Evolutionary conservation across 2,888 invertebrate species (phyloP).

Genomic region (Phortica magna): DNA sequence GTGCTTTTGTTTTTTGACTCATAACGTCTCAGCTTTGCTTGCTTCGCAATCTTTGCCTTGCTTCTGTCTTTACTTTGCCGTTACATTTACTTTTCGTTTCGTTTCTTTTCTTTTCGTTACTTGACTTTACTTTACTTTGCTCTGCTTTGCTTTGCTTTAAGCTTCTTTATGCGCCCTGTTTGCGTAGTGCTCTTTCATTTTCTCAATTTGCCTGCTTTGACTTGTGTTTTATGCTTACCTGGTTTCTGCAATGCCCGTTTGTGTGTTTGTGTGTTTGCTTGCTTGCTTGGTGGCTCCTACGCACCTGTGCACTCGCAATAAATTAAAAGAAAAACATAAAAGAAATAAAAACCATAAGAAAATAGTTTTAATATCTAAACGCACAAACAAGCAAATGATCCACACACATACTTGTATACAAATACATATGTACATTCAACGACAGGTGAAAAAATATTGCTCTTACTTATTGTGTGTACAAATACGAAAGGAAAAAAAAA

Average conservation of each 20-base stretch:
- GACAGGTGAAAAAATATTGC: conserved; percentile 37
- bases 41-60: background rate
- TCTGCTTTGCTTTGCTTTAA: too few relatives aligned
- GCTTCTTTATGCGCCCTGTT: background rate
- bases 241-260: conserved; percentile 25
- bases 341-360: conserved; percentile 30
- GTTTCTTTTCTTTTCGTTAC: background rate
- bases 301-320: conserved; percentile 73
- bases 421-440: too few relatives aligned
- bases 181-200: background rate
- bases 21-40: conserved; percentile 13
- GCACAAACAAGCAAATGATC: conserved; percentile 30
- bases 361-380: conserved; percentile 27
- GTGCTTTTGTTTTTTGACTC: conserved; percentile 25
- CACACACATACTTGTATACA: conserved; percentile 32
- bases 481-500: conserved; percentile 41
- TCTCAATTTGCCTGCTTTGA: background rate
- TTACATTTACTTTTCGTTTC: background rate
- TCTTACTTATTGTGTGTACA: conserved; percentile 35
- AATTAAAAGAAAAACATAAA: conserved; percentile 59
- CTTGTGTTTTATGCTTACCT: background rate
- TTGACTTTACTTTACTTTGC: background rate
- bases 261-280: conserved; percentile 48
- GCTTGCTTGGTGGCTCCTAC: conserved; percentile 48
- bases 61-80: background rate